These are phyloP conservation scores for Acinonyx jubatus DNA, from an alignment of 2,113 vertebrate species.

Conservation along the genomic window DNA sequence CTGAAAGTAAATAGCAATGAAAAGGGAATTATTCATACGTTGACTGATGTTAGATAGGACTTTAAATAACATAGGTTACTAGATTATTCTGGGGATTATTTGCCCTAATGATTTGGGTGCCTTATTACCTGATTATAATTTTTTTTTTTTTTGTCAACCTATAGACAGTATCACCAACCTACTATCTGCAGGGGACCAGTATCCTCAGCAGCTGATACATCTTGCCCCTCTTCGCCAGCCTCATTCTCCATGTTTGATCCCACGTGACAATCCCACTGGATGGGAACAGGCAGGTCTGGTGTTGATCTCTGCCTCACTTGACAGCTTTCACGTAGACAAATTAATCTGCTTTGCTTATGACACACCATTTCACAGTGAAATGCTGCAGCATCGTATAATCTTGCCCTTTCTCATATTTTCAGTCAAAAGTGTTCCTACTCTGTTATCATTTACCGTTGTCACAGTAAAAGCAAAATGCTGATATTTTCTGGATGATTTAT, in stretches of 20 bases:
- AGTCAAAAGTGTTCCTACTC: not conserved
- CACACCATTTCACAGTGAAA: not conserved
- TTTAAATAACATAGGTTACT: not conserved
- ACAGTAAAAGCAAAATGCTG: not conserved
- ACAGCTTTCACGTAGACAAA: not conserved
- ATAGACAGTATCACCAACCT: not conserved
- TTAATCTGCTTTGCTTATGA: not conserved
- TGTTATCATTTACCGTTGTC: not conserved
- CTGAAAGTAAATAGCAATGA: not conserved
- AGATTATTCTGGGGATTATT: not conserved
- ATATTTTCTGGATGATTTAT: not conserved
- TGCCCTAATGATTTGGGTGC: not conserved
- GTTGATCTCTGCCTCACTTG: no score
- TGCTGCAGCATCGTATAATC: not conserved
- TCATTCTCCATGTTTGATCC: not conserved
- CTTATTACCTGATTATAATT: not conserved
- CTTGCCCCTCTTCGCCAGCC: not conserved
- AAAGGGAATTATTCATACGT: not conserved
- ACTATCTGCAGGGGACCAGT: not conserved
- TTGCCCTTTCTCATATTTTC: not conserved
- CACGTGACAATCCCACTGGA: fast-evolving
- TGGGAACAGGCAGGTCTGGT: no score
- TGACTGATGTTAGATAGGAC: not conserved
- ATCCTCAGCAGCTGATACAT: not conserved
- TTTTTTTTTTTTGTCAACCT: not conserved